A percentile compares a stretch with the other conserved stretches of the same genome.
These are phyloP conservation scores for Sarcophaga peregrina DNA, from an alignment of 1,140 invertebrate genomes.

Conservation along the genomic window DNA sequence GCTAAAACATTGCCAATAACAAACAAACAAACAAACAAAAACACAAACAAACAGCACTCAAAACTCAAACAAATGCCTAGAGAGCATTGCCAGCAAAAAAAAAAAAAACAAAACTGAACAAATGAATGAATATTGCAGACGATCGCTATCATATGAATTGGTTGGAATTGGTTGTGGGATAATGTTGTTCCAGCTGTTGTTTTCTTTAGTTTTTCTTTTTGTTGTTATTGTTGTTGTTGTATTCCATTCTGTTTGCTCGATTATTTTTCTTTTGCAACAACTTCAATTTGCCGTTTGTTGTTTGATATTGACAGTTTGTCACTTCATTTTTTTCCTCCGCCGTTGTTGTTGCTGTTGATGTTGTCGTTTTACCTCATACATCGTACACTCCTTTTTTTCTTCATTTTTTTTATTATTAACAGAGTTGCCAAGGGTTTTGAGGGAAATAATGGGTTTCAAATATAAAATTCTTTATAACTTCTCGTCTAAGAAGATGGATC, in stretches of 20 bases:
- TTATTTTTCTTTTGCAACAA: constrained; percentile 39
- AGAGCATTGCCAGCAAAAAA: neutral
- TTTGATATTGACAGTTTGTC: constrained; percentile 61
- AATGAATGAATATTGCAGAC: neutral
- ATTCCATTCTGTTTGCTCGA: constrained; percentile 49
- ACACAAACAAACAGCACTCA: neutral
- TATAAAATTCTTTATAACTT: no score
- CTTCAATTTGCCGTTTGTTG: constrained; percentile 26
- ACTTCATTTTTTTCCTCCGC: constrained; percentile 59
- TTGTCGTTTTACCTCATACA: constrained; percentile 12
- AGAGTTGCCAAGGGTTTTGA: neutral
- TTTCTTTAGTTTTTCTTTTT: neutral
- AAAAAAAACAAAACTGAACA: no score
- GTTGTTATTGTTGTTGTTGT: no score
- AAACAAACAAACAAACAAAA: neutral
- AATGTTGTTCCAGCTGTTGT: constrained; percentile 4
- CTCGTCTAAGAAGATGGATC: no score
- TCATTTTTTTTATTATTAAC: neutral
- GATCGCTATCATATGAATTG: neutral
- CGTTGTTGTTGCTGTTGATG: neutral
- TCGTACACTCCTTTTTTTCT: constrained; percentile 14
- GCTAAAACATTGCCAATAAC: constrained; percentile 3
- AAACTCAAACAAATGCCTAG: neutral
- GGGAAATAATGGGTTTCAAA: no score
- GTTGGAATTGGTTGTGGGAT: constrained; percentile 18